Evolutionary conservation across 2,797 vertebrate species (phyloP).

Genomic region (Sebastes ruberrimus): DNA sequence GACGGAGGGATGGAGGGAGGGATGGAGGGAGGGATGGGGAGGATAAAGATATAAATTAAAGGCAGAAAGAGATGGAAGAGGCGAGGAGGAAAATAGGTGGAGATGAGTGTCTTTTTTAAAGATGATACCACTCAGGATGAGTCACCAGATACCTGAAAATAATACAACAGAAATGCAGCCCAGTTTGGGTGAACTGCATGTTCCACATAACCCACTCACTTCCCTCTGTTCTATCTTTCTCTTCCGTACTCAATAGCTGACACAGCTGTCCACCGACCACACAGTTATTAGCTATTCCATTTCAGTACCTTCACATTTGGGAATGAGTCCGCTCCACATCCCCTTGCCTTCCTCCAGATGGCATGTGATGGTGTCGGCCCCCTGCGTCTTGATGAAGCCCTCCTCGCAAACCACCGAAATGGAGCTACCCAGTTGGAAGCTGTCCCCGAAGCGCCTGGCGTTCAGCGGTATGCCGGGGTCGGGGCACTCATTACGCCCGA

Average conservation of each 20-base stretch:
- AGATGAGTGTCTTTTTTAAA: conserved; percentile 5
- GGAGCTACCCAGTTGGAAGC: conserved; percentile 95
- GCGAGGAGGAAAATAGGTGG: not conserved
- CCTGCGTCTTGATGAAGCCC: conserved; percentile 99
- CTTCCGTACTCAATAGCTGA: not conserved
- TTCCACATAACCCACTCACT: conserved; percentile 29
- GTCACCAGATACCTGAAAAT: conserved; percentile 44
- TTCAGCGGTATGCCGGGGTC: conserved; percentile 97
- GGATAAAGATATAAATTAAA: conserved; percentile 15
- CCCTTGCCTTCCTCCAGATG: conserved; percentile 93
- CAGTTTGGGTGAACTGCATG: conserved; percentile 14
- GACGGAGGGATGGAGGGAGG: too few relatives aligned
- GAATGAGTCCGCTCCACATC: conserved; percentile 98
- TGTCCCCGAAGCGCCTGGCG: conserved; percentile 96
- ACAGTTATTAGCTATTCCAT: conserved; percentile 17
- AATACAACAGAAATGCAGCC: conserved; percentile 27
- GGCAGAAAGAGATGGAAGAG: not conserved
- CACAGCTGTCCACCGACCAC: not conserved
- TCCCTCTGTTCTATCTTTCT: not conserved
- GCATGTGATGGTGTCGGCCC: conserved; percentile 96
- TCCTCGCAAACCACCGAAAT: conserved; percentile 98
- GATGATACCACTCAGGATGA: conserved; percentile 16
- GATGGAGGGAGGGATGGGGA: not conserved
- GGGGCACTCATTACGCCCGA: conserved; percentile 97
- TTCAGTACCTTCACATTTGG: conserved; percentile 93